Percentiles rank a stretch among this genome's conserved stretches.
phyloP scores from a whole-genome alignment of 1,140 invertebrate species.

The Pseudomyrmex pallidus region DNA sequence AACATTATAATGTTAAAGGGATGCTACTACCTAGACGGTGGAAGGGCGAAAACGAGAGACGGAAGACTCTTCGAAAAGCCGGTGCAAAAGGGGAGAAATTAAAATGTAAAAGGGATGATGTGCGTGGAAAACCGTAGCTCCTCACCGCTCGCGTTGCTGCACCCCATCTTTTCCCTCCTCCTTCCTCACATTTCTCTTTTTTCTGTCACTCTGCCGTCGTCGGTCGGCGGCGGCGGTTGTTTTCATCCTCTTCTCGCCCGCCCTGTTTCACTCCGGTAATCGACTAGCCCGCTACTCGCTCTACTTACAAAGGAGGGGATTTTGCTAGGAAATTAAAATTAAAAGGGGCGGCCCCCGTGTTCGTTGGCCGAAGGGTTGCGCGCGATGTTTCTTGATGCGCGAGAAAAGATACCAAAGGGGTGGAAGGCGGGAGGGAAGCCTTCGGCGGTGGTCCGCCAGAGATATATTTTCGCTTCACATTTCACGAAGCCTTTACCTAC shows the following conservation, averaged over 20 bases:
- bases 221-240: background rate
- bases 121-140: slow-evolving; percentile 79
- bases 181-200: slow-evolving; percentile 36
- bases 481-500: background rate
- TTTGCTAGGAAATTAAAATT: slow-evolving; percentile 82
- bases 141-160: slow-evolving; percentile 3
- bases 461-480: slow-evolving; percentile 47
- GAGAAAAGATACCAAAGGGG: slow-evolving; percentile 51
- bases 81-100: slow-evolving; percentile 83
- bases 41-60: slow-evolving; percentile 47
- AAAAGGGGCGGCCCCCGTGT: slow-evolving; percentile 71
- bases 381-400: slow-evolving; percentile 66
- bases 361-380: slow-evolving; percentile 64
- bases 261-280: slow-evolving; percentile 65
- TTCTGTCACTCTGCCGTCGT: slow-evolving; percentile 16
- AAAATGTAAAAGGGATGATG: slow-evolving; percentile 85
- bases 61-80: slow-evolving; percentile 78
- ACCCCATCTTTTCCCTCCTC: slow-evolving; percentile 10
- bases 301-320: slow-evolving; percentile 75
- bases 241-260: slow-evolving; percentile 52
- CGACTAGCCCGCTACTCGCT: slow-evolving; percentile 55
- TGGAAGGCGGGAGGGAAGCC: background rate
- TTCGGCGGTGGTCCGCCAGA: slow-evolving; percentile 43
- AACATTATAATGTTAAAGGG: slow-evolving; percentile 84
- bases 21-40: slow-evolving; percentile 77